Evolutionary conservation across 2,797 vertebrate species (phyloP).

Genomic region (Betta splendens): DNA sequence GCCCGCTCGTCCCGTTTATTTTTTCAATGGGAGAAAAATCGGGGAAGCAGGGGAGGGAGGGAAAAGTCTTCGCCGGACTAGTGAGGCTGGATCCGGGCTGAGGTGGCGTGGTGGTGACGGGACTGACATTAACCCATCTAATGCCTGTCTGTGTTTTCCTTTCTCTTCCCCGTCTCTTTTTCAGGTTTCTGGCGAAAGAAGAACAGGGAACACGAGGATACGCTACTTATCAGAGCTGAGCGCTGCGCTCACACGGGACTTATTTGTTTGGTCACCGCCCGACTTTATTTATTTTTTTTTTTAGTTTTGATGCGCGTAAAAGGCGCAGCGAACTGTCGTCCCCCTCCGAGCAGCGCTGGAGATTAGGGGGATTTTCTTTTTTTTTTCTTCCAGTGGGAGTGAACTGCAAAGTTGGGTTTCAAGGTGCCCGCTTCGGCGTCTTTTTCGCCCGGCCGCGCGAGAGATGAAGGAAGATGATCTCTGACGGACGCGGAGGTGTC

Average conservation of each 20-base stretch:
- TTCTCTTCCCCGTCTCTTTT: conserved; percentile 58
- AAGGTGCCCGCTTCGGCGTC: conserved; percentile 44
- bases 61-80: conserved; percentile 85
- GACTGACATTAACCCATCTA: conserved; percentile 90
- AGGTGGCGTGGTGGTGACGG: conserved; percentile 90
- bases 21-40: conserved; percentile 59
- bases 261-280: conserved; percentile 68
- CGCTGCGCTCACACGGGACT: conserved; percentile 71
- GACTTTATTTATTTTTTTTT: conserved; percentile 71
- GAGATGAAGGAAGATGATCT: conserved; percentile 78
- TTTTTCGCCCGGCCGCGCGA: conserved; percentile 39
- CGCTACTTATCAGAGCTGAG: conserved; percentile 67
- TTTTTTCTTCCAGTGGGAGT: conserved; percentile 72
- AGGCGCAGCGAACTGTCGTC: conserved; percentile 64
- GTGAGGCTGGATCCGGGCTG: conserved; percentile 86
- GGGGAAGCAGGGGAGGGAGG: conserved; percentile 75
- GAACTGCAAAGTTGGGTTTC: conserved; percentile 82
- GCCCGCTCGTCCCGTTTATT: conserved; percentile 32
- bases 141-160: conserved; percentile 79
- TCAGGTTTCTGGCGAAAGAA: conserved; percentile 64
- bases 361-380: conserved; percentile 49
- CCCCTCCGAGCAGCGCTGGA: conserved; percentile 60
- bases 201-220: conserved; percentile 61
- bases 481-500: conserved; percentile 73
- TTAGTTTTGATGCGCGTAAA: conserved; percentile 69